Conservation (phyloP, 2,113 vertebrate genomes). For the Acanthochromis polyacanthus region DNA sequence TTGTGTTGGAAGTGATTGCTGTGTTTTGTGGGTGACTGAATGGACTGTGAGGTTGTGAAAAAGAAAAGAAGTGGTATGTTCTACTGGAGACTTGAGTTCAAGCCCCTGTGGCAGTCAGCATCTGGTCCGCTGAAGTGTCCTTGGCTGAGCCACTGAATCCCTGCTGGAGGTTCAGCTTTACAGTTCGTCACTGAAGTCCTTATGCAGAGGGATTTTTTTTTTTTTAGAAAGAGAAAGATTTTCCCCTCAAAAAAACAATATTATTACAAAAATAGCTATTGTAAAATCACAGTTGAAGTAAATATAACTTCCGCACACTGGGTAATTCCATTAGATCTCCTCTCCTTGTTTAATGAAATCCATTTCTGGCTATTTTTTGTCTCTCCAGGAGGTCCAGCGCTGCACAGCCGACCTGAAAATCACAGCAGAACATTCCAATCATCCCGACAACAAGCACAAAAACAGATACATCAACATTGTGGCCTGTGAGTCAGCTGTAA, state of each 20-base stretch:
- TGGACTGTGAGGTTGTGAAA: slow-evolving; percentile 5
- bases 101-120: slow-evolving; percentile 48
- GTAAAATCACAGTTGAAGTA: slow-evolving; percentile 1
- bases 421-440: slow-evolving; percentile 98
- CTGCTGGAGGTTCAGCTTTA: slow-evolving; percentile 8
- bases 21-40: slow-evolving; percentile 19
- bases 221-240: not conserved
- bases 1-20: slow-evolving; percentile 21
- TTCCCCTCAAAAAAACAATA: not conserved
- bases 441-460: slow-evolving; percentile 99
- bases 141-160: slow-evolving; percentile 38
- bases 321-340: slow-evolving; percentile 22
- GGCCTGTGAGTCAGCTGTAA: slow-evolving; percentile 92
- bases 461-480: slow-evolving; percentile 99
- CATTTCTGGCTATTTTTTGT: slow-evolving; percentile 21
- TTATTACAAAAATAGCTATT: not conserved
- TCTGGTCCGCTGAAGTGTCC: slow-evolving; percentile 50
- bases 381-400: slow-evolving; percentile 93
- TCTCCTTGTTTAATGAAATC: slow-evolving; percentile 41
- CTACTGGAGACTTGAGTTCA: slow-evolving; percentile 33
- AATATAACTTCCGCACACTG: not conserved
- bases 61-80: slow-evolving; percentile 18
- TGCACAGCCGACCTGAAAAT: slow-evolving; percentile 97
- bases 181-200: slow-evolving; percentile 31
- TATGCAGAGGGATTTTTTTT: not conserved